These are phyloP conservation scores for Zootermopsis nevadensis DNA, from an alignment of 2,888 invertebrate species.

Conservation along the genomic window DNA sequence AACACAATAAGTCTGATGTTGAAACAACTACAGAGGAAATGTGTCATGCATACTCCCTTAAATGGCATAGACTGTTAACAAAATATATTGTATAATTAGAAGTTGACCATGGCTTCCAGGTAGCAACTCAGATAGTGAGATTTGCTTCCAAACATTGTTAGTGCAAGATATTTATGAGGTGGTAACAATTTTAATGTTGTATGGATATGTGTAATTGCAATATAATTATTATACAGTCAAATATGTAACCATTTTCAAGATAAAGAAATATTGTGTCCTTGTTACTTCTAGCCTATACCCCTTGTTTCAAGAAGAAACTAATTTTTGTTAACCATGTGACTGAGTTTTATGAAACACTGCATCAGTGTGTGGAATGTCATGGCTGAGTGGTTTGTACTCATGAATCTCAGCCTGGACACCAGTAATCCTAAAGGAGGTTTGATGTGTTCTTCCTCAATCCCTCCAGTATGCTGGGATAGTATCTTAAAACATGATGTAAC, in stretches of 20 bases:
- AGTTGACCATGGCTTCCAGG: slow-evolving; percentile 39
- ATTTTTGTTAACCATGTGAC: no score
- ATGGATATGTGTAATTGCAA: slow-evolving; percentile 35
- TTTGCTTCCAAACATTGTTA: not conserved
- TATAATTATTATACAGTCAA: slow-evolving; percentile 40
- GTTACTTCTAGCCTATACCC: no score
- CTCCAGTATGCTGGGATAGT: no score
- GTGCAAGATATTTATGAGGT: slow-evolving; percentile 39
- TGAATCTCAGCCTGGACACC: no score
- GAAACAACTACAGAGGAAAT: not conserved
- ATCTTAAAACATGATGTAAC: no score
- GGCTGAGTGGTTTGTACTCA: no score
- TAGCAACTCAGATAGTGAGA: slow-evolving; percentile 33
- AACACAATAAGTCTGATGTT: slow-evolving; percentile 24
- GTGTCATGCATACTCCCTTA: slow-evolving; percentile 30
- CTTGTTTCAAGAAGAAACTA: no score
- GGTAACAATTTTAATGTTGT: slow-evolving; percentile 39
- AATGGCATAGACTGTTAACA: slow-evolving; percentile 38
- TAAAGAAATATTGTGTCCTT: slow-evolving; percentile 18
- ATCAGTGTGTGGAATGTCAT: no score
- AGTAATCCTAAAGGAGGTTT: no score
- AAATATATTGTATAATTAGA: slow-evolving; percentile 22
- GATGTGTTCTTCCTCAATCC: no score
- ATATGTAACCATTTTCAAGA: slow-evolving; percentile 35
- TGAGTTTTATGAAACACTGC: no score